These are phyloP conservation scores for Alectoris magna DNA, from an alignment of 2,797 vertebrate genomes.

Conservation along the genomic window DNA sequence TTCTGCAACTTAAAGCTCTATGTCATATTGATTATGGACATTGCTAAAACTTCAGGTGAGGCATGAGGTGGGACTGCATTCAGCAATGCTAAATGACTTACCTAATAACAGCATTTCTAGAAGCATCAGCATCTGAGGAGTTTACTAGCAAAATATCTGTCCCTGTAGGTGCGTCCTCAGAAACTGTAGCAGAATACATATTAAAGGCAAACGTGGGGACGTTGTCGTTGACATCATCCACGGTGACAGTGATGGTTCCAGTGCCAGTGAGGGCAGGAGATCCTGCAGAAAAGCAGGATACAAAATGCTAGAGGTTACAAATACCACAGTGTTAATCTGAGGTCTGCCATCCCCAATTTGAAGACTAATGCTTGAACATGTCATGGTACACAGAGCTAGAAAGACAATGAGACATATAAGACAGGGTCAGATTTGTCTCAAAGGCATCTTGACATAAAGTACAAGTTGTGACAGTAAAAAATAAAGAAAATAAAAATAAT, in stretches of 20 bases:
- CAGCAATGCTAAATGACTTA: constrained; percentile 58
- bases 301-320: constrained; percentile 66
- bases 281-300: constrained; percentile 77
- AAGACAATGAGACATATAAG: neutral
- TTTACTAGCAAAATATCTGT: constrained; percentile 94
- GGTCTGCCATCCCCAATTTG: constrained; percentile 58
- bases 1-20: neutral
- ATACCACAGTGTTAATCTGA: neutral
- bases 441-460: constrained; percentile 28
- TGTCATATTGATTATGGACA: neutral
- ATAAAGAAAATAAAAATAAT: neutral
- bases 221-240: constrained; percentile 96
- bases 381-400: constrained; percentile 33
- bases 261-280: constrained; percentile 93
- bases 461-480: neutral
- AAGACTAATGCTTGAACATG: neutral
- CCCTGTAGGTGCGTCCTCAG: constrained; percentile 92
- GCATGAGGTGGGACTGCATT: neutral
- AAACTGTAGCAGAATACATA: constrained; percentile 87
- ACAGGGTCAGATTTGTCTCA: constrained; percentile 18
- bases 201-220: constrained; percentile 88
- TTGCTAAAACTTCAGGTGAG: neutral
- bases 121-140: constrained; percentile 90
- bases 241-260: constrained; percentile 88
- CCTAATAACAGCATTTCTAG: constrained; percentile 93